Base-by-base conservation (phyloP, 1,140 invertebrate genomes). In the Euura saliciscinereae region DNA sequence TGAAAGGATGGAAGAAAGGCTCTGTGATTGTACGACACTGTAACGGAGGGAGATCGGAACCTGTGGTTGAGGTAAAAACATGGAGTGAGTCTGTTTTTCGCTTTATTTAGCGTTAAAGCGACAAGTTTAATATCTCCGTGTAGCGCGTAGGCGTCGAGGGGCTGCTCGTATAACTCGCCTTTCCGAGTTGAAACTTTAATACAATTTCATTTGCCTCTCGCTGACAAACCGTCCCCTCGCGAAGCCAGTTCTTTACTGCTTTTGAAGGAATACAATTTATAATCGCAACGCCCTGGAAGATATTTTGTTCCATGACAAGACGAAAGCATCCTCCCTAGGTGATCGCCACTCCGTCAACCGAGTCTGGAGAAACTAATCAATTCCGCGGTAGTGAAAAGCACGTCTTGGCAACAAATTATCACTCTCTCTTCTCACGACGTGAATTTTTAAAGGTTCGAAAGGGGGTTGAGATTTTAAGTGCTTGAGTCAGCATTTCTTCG, bases 191-290 rank as follows among this genome's bases (percentile, higher is more conserved):
- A 84, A 83, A 84, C 78, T 84, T 83, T 83, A 84, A 84, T 83
- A 83, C 81, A 84, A 84, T 84, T 83, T 84, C 82, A 83, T 84
- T 83, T 84, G 82, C 75, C 77, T 79, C 78, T 78, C 75, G 79
- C 83, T 84, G 82, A 84, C 83, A 84, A 84, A 83, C 79, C 70
- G 64, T 46, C 45, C 73, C 71, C 74, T 71, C 72, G 43, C 46
- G 45, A 70, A 74, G 68, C 71, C 69, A 70, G 65, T 77, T 77
- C 78, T 79, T 79, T 76, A 75, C 76, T 78, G 74, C 74, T 79
- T 74, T 77, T 74, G 77, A 79, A 79, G 76, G 75, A 73, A 75
- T 79, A 81, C 81, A 76, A 82, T 82, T 82, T 82, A 82, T 82
- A 82, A 82, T 82, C 81, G 81, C 81, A 82, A 81, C 78, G 75